Conservation (phyloP, 2,113 vertebrate genomes). For the Triplophysa siluroides region DNA sequence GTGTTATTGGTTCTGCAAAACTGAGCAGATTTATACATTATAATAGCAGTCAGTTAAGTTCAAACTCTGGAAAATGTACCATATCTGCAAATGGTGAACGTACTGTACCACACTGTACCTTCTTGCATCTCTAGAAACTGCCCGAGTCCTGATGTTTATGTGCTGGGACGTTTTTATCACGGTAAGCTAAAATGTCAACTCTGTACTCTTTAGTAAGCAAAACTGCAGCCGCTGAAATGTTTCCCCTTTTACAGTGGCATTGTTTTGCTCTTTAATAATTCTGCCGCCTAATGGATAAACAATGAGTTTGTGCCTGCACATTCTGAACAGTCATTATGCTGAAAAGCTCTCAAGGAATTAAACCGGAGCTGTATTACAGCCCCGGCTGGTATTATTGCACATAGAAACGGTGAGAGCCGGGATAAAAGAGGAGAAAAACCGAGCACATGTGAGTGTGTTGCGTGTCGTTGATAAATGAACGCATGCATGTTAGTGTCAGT, state of each 20-base stretch:
- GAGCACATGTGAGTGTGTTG: not conserved
- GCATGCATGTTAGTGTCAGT: not conserved
- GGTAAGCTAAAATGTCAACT: conserved; percentile 47
- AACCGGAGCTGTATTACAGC: conserved; percentile 12
- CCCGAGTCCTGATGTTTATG: conserved; percentile 28
- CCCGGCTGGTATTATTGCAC: not conserved
- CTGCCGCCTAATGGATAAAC: not conserved
- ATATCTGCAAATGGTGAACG: conserved; percentile 41
- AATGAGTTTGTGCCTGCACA: not conserved
- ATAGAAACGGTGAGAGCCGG: not conserved
- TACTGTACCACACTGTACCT: not conserved
- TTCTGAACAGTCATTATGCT: conserved; percentile 15
- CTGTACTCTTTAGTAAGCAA: conserved; percentile 24
- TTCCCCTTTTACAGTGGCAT: not conserved
- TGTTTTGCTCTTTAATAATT: conserved; percentile 1
- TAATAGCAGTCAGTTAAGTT: not conserved
- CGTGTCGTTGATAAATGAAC: not conserved
- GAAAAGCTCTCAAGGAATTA: conserved; percentile 29
- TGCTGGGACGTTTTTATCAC: conserved; percentile 36
- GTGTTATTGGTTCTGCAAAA: not conserved
- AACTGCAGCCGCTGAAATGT: conserved; percentile 29
- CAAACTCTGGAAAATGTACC: conserved; percentile 19
- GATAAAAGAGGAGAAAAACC: not conserved
- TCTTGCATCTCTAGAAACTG: conserved; percentile 19
- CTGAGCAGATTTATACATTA: not conserved